These are phyloP conservation scores for Drosophila nigrodunni DNA, from an alignment of 1,140 invertebrate species.

Conservation along the genomic window DNA sequence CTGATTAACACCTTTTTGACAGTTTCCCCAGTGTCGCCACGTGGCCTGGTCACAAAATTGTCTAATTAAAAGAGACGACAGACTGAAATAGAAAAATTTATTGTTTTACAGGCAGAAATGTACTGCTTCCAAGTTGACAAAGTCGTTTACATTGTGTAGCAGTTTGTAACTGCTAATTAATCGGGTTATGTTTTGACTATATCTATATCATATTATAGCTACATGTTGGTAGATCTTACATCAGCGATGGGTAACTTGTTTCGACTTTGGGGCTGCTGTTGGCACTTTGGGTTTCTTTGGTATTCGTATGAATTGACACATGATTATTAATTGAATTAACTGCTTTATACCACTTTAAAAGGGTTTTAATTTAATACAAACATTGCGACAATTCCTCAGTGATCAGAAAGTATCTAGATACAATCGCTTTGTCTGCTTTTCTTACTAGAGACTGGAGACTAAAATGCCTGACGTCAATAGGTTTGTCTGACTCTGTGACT, in stretches of 20 bases:
- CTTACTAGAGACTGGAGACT: too few species aligned
- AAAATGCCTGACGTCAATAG: slow-evolving; percentile 52
- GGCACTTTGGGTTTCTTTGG: slow-evolving; percentile 33
- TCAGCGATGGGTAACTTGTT: slow-evolving; percentile 9
- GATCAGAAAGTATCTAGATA: slow-evolving; percentile 68
- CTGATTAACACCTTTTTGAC: slow-evolving; percentile 61
- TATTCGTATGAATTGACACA: slow-evolving; percentile 59
- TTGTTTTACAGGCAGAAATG: slow-evolving; percentile 69
- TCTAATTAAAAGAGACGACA: slow-evolving; percentile 66
- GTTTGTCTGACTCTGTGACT: slow-evolving; percentile 10
- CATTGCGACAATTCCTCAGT: slow-evolving; percentile 34
- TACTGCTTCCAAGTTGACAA: slow-evolving; percentile 52
- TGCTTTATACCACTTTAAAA: slow-evolving; percentile 76
- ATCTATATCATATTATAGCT: slow-evolving; percentile 7
- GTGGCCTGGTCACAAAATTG: slow-evolving; percentile 44
- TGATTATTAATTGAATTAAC: slow-evolving; percentile 77
- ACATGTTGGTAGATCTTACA: slow-evolving; percentile 25
- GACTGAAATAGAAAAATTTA: slow-evolving; percentile 62
- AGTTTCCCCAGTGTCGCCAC: slow-evolving; percentile 13
- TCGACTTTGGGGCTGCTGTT: background rate
- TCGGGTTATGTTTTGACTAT: slow-evolving; percentile 5
- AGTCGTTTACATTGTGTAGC: slow-evolving; percentile 45
- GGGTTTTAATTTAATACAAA: slow-evolving; percentile 53
- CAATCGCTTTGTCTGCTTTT: slow-evolving; percentile 45
- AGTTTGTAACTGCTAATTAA: slow-evolving; percentile 55